Evolutionary conservation across 2,888 invertebrate genomes (phyloP).

Genomic region (Rhynchonema sp.): DNA sequence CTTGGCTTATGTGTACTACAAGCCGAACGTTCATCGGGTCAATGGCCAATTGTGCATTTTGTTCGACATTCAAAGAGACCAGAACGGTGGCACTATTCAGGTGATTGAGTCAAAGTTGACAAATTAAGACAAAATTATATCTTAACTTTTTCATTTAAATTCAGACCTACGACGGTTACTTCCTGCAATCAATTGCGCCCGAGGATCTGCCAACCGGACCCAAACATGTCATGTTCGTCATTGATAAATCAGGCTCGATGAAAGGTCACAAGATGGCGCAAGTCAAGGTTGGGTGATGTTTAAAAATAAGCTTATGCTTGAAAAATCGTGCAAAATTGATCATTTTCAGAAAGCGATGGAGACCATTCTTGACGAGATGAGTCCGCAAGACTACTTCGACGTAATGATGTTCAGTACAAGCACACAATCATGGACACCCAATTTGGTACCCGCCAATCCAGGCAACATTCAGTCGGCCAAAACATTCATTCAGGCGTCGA

Average conservation of each 20-base stretch:
- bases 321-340: background rate
- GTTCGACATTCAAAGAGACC: background rate
- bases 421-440: slow-evolving; percentile 9
- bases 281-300: slow-evolving; percentile 6
- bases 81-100: background rate
- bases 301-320: background rate
- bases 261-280: slow-evolving; percentile 46
- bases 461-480: background rate
- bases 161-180: background rate
- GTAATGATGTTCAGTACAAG: slow-evolving; percentile 42
- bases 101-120: background rate
- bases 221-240: slow-evolving; percentile 51
- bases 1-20: background rate
- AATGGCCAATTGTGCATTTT: background rate
- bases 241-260: slow-evolving; percentile 58
- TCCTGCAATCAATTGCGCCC: slow-evolving; percentile 9
- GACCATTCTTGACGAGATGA: slow-evolving; percentile 45
- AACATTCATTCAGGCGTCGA: background rate
- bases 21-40: background rate
- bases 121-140: too few relatives aligned
- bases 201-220: slow-evolving; percentile 38
- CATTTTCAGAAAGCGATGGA: slow-evolving; percentile 40
- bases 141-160: background rate
- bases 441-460: background rate
- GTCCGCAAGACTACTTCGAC: slow-evolving; percentile 45